A percentile compares a stretch with the other conserved stretches of the same genome.
Conservation (phyloP, 2,888 invertebrate species). For the Matsumyia berberina region DNA sequence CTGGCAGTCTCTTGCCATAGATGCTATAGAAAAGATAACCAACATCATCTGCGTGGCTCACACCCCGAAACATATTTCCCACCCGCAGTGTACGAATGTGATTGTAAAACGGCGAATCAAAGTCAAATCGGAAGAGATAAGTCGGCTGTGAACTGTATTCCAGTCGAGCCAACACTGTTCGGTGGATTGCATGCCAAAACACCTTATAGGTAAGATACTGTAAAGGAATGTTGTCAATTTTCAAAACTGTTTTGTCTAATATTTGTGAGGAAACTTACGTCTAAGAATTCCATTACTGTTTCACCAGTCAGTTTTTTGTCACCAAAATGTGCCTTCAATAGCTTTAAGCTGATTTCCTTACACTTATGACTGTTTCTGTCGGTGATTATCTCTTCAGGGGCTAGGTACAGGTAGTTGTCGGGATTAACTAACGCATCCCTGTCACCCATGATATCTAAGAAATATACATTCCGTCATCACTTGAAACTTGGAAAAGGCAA, state of each 20-base stretch:
- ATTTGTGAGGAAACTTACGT: slow-evolving; percentile 70
- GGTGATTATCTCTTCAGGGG: slow-evolving; percentile 78
- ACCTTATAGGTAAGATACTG: slow-evolving; percentile 80
- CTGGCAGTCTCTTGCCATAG: slow-evolving; percentile 78
- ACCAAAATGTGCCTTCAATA: slow-evolving; percentile 80
- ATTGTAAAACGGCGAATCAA: slow-evolving; percentile 81
- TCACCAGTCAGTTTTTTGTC: slow-evolving; percentile 79
- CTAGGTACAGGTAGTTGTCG: slow-evolving; percentile 80
- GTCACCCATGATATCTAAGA: slow-evolving; percentile 78
- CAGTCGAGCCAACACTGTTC: slow-evolving; percentile 79
- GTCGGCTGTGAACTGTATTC: slow-evolving; percentile 80
- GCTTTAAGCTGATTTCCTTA: slow-evolving; percentile 77
- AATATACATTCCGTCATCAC: too few relatives aligned
- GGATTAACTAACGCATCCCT: slow-evolving; percentile 81
- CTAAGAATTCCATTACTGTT: slow-evolving; percentile 83
- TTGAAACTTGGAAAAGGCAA: too few relatives aligned
- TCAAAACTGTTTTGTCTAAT: too few relatives aligned
- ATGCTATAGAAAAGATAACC: slow-evolving; percentile 82
- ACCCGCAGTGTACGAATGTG: slow-evolving; percentile 81
- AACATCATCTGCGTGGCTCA: slow-evolving; percentile 83
- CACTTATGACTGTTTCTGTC: slow-evolving; percentile 78
- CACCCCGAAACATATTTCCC: slow-evolving; percentile 80
- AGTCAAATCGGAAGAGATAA: slow-evolving; percentile 83
- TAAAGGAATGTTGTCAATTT: too few relatives aligned
- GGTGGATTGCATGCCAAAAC: slow-evolving; percentile 83